Base-by-base conservation (phyloP, 2,113 vertebrate genomes). In the Takifugu flavidus region DNA sequence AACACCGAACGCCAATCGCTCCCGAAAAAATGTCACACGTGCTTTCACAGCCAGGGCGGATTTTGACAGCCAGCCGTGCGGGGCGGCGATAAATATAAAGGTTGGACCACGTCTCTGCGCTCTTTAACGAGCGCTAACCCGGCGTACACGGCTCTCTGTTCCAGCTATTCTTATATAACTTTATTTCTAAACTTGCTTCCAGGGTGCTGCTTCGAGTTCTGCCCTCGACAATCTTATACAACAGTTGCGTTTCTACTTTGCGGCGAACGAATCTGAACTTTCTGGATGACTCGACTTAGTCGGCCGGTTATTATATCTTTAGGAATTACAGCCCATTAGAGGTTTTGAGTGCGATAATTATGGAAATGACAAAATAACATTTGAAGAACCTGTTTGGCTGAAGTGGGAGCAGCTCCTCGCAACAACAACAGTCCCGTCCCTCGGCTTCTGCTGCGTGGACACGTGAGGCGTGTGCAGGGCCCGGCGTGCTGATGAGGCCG, bases 61-160 rank as follows among this genome's bases (percentile, higher is more conserved):
- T 52, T 25, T 11, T 65, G 31, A 64, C 72, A 53, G 53, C 20
- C 8, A 27, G 1, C 49, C 45, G 28, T 45, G n/a, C 10, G 66
- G 51, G 29, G 31, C 7, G 65, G 31, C 7, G 65, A 70, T 73
- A 65, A 58, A 62, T 46, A 55, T 45, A 49, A 56, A 53, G 29
- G 46, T 49, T 49, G 46, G 14, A n/a, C 13, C 7, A 60, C 28
- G 56, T 58, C 14, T 53, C 56, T 7, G 57, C 53, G 53, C 25
- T 20, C 34, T 39, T 39, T 11, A 8, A 8, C 34, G 34, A 31
- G 34, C 34, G 4, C 34, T 39, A 11, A 39, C 34, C 6, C 25
- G 14, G 42, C 53, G 45, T 42, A 39, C 52, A 3, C 39, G 42
- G 26, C 47, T 20, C 26, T 26, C 12, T 4, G 4, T 34, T 11